phyloP scores from a whole-genome alignment of 2,888 invertebrate species.

The Zygaena filipendulae region DNA sequence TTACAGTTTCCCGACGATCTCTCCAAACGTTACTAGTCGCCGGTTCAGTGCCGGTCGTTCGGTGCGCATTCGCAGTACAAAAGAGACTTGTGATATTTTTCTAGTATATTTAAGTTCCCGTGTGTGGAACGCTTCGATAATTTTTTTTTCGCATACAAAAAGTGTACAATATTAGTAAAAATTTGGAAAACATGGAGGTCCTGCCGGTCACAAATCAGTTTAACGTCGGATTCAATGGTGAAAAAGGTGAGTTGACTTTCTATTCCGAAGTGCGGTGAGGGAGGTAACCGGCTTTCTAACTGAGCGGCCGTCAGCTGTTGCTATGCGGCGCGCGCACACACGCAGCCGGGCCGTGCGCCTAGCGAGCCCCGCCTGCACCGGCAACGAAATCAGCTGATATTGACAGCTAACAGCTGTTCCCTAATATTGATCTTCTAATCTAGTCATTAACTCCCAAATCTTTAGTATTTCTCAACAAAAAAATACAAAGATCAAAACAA shows the following conservation, averaged over 20 bases:
- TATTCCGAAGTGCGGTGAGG: constrained; percentile 36
- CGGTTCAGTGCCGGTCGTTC: constrained; percentile 46
- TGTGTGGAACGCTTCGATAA: constrained; percentile 46
- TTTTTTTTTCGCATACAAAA: constrained; percentile 48
- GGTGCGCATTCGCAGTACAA: constrained; percentile 64
- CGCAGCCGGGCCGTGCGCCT: constrained; percentile 10
- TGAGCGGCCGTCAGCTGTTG: constrained; percentile 40
- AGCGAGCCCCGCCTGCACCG: constrained; percentile 8
- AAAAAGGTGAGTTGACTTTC: constrained; percentile 75
- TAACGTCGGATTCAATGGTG: constrained; percentile 80
- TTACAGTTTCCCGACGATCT: constrained; percentile 57
- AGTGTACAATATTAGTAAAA: constrained; percentile 69
- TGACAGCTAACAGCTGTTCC: constrained; percentile 52
- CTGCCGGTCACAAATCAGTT: constrained; percentile 81
- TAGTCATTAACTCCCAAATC: too few relatives aligned
- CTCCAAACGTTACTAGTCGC: constrained; percentile 53
- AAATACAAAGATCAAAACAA: too few relatives aligned
- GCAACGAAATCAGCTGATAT: constrained; percentile 19
- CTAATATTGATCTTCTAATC: constrained; percentile 32
- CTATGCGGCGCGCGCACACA: constrained; percentile 54
- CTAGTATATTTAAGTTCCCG: constrained; percentile 58
- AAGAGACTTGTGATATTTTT: constrained; percentile 69
- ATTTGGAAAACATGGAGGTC: constrained; percentile 80
- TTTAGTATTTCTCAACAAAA: too few relatives aligned
- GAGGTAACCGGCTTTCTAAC: constrained; percentile 53